Conservation (phyloP, 1,140 invertebrate species). For the Diploscapter pachys region DNA sequence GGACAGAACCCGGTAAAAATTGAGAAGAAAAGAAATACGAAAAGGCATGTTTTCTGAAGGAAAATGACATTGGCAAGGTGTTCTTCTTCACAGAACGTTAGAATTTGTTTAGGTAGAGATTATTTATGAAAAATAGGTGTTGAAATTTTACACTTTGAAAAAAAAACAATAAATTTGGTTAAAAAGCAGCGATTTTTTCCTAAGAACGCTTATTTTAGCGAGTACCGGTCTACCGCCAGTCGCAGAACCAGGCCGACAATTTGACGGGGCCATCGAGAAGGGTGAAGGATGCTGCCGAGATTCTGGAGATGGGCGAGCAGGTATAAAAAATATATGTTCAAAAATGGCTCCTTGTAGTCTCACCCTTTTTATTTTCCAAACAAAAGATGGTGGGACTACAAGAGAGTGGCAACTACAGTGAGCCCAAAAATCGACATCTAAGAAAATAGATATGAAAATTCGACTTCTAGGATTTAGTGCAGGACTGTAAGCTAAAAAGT, state of each 20-base stretch:
- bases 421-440: too few species aligned
- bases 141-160: slow-evolving; percentile 6
- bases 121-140: slow-evolving; percentile 3
- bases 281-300: slow-evolving; percentile 41
- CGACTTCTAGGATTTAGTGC: too few species aligned
- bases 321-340: slow-evolving; percentile 5
- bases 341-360: too few species aligned
- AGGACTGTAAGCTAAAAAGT: too few species aligned
- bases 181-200: too few species aligned
- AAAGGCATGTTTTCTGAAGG: not conserved
- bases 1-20: too few species aligned
- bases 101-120: not conserved
- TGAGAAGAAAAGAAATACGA: too few species aligned
- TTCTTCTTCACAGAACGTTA: not conserved
- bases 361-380: too few species aligned
- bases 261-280: slow-evolving; percentile 24
- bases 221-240: slow-evolving; percentile 23
- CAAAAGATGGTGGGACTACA: too few species aligned
- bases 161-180: slow-evolving; percentile 8
- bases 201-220: too few species aligned
- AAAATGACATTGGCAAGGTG: slow-evolving; percentile 10
- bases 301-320: slow-evolving; percentile 42
- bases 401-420: too few species aligned
- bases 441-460: too few species aligned
- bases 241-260: slow-evolving; percentile 12